A percentile compares a stretch with the other conserved stretches of the same genome.
Evolutionary conservation across 2,888 invertebrate genomes (phyloP).

Genomic region (Meiosimyza platycephala): DNA sequence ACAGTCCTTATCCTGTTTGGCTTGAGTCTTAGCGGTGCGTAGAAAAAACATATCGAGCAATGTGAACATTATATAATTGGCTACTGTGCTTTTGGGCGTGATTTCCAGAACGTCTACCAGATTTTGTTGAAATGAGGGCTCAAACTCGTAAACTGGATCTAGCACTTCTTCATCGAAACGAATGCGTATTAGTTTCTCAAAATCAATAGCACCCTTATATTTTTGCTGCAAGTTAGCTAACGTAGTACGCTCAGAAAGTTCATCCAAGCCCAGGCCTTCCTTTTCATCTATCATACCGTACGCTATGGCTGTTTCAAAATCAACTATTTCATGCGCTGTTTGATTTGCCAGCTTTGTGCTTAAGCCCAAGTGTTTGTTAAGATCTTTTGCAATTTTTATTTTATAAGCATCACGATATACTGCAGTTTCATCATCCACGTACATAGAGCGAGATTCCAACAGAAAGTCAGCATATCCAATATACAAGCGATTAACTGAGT

Average conservation of each 20-base stretch:
- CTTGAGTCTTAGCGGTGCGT: constrained; percentile 35
- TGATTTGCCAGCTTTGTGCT: constrained; percentile 39
- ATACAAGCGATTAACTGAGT: constrained; percentile 45
- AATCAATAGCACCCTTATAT: constrained; percentile 53
- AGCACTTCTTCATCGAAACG: constrained; percentile 48
- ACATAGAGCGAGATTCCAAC: constrained; percentile 48
- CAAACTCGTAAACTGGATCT: constrained; percentile 52
- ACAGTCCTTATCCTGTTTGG: constrained; percentile 47
- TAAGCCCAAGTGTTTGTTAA: constrained; percentile 44
- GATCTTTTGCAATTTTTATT: constrained; percentile 28
- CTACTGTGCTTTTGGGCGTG: constrained; percentile 52
- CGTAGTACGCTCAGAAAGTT: constrained; percentile 45
- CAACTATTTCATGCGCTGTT: constrained; percentile 54
- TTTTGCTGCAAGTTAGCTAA: constrained; percentile 49
- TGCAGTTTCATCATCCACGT: constrained; percentile 41
- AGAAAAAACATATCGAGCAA: constrained; percentile 52
- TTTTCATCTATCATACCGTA: constrained; percentile 50
- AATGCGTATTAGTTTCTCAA: constrained; percentile 52
- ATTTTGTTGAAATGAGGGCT: constrained; percentile 52
- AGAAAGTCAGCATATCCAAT: constrained; percentile 46
- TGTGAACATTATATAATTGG: constrained; percentile 60
- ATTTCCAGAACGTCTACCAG: constrained; percentile 46
- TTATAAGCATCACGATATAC: constrained; percentile 32
- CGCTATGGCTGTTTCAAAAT: constrained; percentile 59
- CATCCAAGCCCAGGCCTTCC: constrained; percentile 44